Evolutionary conservation across 2,888 invertebrate species (phyloP), one percentile per base, ranked within the genome.

Genomic region (Baronia brevicornis): DNA sequence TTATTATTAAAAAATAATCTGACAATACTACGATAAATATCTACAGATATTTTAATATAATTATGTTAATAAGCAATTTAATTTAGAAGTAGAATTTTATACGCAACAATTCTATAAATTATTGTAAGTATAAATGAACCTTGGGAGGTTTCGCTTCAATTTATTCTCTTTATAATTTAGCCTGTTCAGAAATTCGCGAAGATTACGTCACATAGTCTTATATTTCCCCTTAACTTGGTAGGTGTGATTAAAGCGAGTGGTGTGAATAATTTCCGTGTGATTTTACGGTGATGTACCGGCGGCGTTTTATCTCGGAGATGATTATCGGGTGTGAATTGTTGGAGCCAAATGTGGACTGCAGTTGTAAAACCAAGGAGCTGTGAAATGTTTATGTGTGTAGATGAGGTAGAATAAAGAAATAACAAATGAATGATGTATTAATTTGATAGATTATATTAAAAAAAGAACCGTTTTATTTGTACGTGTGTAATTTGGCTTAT

Each of bases 241-340:
- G 38, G 22, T 30, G 35, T 32, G 36, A 38, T 35, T 38, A 37
- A 41, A 44, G 40, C 43, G 32, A 31, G 33, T 30, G 28, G 13
- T 25, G 31, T 38, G 29, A 36, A 38, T 41, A 41, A 41, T 39
- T 41, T 39, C 47, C 53, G 46, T 56, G 52, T 58, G 59, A 64
- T 67, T 68, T 60, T 54, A 56, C 55, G 55, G 57, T 58, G 58
- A 60, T 50, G 56, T 53, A 53, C 52, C 52, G 57, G 51, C 58
- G 59, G 62, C 60, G 55, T 55, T 68, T 64, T 72, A 75, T 75
- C 73, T 69, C 56, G 49, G 54, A 69, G 70, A 71, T 69, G 63
- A 77, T 78, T 71, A 80, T 79, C 74, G 62, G 70, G 75, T 80
- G 80, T 79, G 70, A 79, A 80, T 78, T 72, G 77, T 59, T 57